Evolutionary conservation across 2,113 vertebrate species (phyloP).

Genomic region (Euleptes europaea): DNA sequence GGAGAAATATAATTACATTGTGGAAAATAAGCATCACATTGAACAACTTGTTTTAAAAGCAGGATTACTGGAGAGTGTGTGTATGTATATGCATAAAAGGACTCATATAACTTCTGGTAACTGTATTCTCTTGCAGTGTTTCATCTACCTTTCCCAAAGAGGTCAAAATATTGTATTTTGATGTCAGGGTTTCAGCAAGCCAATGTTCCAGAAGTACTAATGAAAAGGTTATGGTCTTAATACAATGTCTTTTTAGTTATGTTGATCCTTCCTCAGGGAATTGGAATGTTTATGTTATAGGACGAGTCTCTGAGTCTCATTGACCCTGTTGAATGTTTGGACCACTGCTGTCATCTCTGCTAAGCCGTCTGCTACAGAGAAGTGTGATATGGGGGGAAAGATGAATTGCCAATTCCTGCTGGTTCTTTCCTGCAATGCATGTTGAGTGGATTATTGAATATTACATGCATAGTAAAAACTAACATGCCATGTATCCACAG

Average conservation of each 20-base stretch:
- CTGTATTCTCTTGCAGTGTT: too few species aligned
- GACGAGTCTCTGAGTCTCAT: not conserved
- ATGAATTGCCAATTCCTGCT: not conserved
- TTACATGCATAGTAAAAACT: conserved; percentile 18
- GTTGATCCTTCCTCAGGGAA: not conserved
- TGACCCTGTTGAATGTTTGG: not conserved
- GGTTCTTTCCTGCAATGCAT: conserved; percentile 1
- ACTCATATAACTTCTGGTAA: too few species aligned
- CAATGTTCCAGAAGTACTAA: too few species aligned
- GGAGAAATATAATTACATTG: too few species aligned
- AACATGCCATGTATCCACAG: conserved; percentile 37
- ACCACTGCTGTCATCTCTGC: not conserved
- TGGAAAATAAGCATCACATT: too few species aligned
- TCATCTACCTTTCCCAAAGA: too few species aligned
- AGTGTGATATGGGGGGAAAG: not conserved
- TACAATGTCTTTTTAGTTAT: not conserved
- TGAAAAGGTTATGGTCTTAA: not conserved
- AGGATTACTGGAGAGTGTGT: too few species aligned
- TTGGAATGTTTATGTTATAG: not conserved
- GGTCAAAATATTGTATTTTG: too few species aligned
- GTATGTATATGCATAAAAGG: too few species aligned
- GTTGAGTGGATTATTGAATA: conserved; percentile 17
- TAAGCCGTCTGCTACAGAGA: not conserved
- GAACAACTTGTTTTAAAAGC: too few species aligned
- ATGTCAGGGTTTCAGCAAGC: too few species aligned